Base-by-base conservation (phyloP, 92 coral and sea anemone genomes). In the Porites rus region DNA sequence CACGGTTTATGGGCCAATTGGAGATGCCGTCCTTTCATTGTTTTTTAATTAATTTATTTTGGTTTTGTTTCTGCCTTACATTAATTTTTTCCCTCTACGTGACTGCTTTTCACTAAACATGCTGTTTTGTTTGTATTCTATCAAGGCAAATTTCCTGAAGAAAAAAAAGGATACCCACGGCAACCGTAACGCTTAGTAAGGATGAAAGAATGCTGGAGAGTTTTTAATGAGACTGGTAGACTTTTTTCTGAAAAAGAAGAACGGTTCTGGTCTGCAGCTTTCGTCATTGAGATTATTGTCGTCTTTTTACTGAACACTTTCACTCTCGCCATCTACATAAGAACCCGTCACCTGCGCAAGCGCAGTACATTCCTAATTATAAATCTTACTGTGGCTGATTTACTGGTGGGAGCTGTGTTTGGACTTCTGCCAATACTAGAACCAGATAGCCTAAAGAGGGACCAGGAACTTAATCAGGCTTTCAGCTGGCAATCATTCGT, bases 341-440 rank as follows among this genome's bases (percentile, higher is more conserved):
- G 76, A 80, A 56, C 20, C 51, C 85, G 85, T 22, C 65, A 18
- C 10, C 1, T 80, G 6, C 85, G 85, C 76, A 80, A 80, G 85
- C 56, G 68, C 67, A 51, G 14, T 68, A 51, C 65, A 0, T 80
- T 13, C 66, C 76, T 80, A 25, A 24, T 76, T 16, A 56, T 75
- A 19, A 75, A 58, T n/a, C 64, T 52, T n/a, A 68, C 83, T 38
- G 28, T 78, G 12, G 73, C 83, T 3, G 73, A 65, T 21, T 53
- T 54, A 8, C 51, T 80, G 21, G 73, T 66, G 11, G 73, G 63
- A 25, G 24, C 3, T 4, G 12, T 67, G 16, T 7, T 56, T 2
- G 9, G 51, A 51, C 63, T 65, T 66, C 19, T 61, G 1, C 3
- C 0, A 12, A 8, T 52, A 56, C 18, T n/a, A 1, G 8, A 10